These are phyloP conservation scores for Nomada flava DNA, from an alignment of 2,888 invertebrate genomes.

Conservation along the genomic window DNA sequence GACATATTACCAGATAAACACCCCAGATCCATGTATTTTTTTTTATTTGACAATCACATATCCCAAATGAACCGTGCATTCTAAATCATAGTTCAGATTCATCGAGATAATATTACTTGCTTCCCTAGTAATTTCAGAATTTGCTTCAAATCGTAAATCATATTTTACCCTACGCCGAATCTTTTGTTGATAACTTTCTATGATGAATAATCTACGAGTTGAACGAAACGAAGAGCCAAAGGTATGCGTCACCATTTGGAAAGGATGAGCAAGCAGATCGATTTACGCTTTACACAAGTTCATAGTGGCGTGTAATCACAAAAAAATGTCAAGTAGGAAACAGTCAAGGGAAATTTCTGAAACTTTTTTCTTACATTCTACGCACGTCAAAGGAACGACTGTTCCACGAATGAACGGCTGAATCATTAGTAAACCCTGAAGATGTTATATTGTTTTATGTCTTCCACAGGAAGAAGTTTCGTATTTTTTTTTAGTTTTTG, in stretches of 20 bases:
- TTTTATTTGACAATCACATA: neutral
- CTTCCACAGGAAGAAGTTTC: neutral
- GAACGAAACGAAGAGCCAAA: constrained; percentile 40
- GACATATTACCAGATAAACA: constrained; percentile 22
- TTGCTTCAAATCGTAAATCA: neutral
- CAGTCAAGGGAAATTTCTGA: neutral
- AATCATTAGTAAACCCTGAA: too few species aligned
- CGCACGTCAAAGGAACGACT: neutral
- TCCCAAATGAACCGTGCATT: neutral
- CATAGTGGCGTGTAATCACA: constrained; percentile 51
- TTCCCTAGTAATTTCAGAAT: neutral
- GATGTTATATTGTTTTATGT: neutral
- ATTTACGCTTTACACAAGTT: constrained; percentile 52
- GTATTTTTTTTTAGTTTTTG: neutral
- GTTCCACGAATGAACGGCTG: neutral
- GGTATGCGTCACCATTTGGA: constrained; percentile 55
- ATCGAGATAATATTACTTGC: neutral
- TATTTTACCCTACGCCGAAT: too few species aligned
- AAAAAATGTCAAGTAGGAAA: constrained; percentile 50
- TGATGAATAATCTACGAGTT: constrained; percentile 54
- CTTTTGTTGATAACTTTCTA: constrained; percentile 9
- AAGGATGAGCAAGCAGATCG: constrained; percentile 61
- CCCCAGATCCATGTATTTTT: neutral
- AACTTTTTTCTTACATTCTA: neutral
- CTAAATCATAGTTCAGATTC: neutral